Base-by-base conservation (phyloP, 2,113 vertebrate species). In the Kryptolebias marmoratus region DNA sequence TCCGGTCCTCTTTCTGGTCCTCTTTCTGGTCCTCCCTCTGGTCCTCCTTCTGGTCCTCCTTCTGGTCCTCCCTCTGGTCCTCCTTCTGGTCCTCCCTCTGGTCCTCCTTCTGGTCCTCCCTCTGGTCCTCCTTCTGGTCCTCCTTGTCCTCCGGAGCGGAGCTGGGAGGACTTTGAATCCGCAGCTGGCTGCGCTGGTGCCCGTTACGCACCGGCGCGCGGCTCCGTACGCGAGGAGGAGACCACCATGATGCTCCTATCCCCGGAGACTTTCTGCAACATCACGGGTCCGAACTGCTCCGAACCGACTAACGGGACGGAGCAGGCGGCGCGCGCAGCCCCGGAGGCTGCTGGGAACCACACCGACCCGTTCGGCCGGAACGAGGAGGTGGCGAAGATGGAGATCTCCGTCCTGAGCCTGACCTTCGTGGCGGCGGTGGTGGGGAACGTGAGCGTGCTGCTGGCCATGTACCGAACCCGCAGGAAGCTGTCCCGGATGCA, bases 401-500 rank as follows among this genome's bases (percentile, higher is more conserved):
- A 99, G 91, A 93, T 98, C 69, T 92, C 95, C 0, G 95, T 98
- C 50, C 92, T 99, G 67, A 96, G 95, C 12, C 74, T 97, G 55
- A 95, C 94, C 2, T 96, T 99, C 77, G 82, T 93, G 1, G 94
- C 95, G 65, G 96, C 97, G 0, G 94, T 97, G 58, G 86, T 94
- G 68, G 96, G 97, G 2, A 99, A 98, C 85, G 64, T 93, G 68
- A 92, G 93, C 62, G 96, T 99, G 66, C 87, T 99, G 71, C 77
- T 97, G 80, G 95, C 96, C 14, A 92, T 96, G 91, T 85, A 87
- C 72, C 92, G 88, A 45, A 95, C 94, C 1, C 94, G 94, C 3
- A 90, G 95, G 79, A 96, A 98, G 75, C 94, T 90, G 53, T 97
- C 97, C 15, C 94, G 96, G 79, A 95, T 99, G 95, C 96, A 98